Conservation (phyloP, 2,113 vertebrate genomes). For the Istiophorus platypterus region DNA sequence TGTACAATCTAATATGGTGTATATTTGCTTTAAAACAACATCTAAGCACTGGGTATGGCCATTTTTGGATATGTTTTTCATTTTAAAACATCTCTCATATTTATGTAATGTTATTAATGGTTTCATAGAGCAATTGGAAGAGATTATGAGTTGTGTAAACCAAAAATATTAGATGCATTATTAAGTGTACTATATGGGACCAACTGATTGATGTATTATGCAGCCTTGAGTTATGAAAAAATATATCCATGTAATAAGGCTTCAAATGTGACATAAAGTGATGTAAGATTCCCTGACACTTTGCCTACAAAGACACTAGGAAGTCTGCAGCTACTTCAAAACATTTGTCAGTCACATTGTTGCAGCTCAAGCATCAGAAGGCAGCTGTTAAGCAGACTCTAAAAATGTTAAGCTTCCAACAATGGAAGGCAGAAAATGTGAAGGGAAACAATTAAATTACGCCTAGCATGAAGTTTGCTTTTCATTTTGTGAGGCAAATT, state of each 20-base stretch:
- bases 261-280: conserved; percentile 53
- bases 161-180: neutral
- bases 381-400: conserved; percentile 81
- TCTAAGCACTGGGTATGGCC: neutral
- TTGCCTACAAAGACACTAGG: conserved; percentile 55
- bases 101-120: conserved; percentile 2
- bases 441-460: conserved; percentile 90
- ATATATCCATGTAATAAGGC: conserved; percentile 43
- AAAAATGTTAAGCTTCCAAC: conserved; percentile 87
- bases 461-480: conserved; percentile 90
- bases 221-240: conserved; percentile 20
- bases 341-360: conserved; percentile 83
- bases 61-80: neutral
- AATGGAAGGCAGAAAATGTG: conserved; percentile 88
- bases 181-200: neutral
- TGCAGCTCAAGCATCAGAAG: conserved; percentile 80
- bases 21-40: neutral
- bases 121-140: neutral
- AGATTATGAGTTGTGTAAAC: neutral
- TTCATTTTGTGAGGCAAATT: conserved; percentile 90
- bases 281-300: conserved; percentile 58
- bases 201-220: conserved; percentile 28
- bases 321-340: conserved; percentile 75
- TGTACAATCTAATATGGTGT: neutral
- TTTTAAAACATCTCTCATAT: neutral